Evolutionary conservation across 1,140 invertebrate species (phyloP).

Genomic region (Subanguina moxae): DNA sequence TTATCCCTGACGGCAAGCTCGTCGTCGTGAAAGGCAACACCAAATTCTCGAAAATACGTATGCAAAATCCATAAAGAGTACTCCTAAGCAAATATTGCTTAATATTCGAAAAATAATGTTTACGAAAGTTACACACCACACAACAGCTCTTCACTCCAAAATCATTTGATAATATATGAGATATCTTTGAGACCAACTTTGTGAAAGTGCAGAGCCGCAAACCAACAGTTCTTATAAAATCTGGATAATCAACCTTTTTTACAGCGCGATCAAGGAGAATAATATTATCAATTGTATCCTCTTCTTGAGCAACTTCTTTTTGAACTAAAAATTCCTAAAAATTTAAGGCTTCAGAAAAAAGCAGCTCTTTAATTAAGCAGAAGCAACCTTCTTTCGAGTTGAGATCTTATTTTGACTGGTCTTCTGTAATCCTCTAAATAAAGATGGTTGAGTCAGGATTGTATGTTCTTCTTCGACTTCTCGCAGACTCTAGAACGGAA

Average conservation of each 20-base stretch:
- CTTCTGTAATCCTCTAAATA: background rate
- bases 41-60: constrained; percentile 5
- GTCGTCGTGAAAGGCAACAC: constrained; percentile 5
- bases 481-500: background rate
- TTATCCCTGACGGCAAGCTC: background rate
- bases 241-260: constrained; percentile 1
- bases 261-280: constrained; percentile 2
- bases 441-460: background rate
- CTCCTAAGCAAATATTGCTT: background rate
- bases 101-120: background rate
- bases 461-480: background rate
- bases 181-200: constrained; percentile 8
- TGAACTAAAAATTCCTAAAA: constrained; percentile 2
- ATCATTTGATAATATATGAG: background rate
- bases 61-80: constrained; percentile 6
- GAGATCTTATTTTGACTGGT: background rate
- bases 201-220: constrained; percentile 8
- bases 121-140: background rate
- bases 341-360: background rate
- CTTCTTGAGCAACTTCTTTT: background rate
- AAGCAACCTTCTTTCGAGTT: background rate
- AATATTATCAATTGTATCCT: background rate
- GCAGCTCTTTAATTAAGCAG: background rate
- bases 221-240: constrained; percentile 1
- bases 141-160: background rate